Evolutionary conservation across 2,113 vertebrate genomes (phyloP).

Genomic region (Lycocorax pyrrhopterus): DNA sequence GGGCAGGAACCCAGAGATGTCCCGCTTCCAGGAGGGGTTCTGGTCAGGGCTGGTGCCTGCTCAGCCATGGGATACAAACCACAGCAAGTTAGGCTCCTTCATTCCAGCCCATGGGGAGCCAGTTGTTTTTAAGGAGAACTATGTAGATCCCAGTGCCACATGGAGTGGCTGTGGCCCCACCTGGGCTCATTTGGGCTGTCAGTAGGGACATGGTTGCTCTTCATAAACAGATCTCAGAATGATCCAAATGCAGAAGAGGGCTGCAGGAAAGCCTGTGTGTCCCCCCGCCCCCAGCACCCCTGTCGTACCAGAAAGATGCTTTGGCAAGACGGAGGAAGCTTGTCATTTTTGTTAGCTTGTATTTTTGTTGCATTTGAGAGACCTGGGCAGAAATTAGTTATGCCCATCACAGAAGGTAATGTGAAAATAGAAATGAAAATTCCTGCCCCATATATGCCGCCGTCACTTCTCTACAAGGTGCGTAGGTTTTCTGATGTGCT

Average conservation of each 20-base stretch:
- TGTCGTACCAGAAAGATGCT: neutral
- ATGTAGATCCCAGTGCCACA: rapidly evolving
- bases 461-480: neutral
- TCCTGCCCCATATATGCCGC: neutral
- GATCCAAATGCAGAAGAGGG: neutral
- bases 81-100: neutral
- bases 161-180: rapidly evolving
- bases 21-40: neutral
- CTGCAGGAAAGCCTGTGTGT: neutral
- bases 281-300: rapidly evolving
- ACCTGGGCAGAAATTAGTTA: neutral
- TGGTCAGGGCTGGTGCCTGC: neutral
- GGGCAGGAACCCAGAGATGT: neutral
- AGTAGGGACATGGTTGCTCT: rapidly evolving
- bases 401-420: neutral
- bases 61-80: neutral
- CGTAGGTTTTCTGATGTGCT: neutral
- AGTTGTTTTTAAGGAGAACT: neutral
- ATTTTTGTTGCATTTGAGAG: neutral
- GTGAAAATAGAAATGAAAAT: neutral
- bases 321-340: neutral
- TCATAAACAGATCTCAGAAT: neutral
- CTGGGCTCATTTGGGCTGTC: neutral
- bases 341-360: neutral
- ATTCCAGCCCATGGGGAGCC: neutral